Evolutionary conservation across 2,888 invertebrate species (phyloP).

Genomic region (Artemia sinica): DNA sequence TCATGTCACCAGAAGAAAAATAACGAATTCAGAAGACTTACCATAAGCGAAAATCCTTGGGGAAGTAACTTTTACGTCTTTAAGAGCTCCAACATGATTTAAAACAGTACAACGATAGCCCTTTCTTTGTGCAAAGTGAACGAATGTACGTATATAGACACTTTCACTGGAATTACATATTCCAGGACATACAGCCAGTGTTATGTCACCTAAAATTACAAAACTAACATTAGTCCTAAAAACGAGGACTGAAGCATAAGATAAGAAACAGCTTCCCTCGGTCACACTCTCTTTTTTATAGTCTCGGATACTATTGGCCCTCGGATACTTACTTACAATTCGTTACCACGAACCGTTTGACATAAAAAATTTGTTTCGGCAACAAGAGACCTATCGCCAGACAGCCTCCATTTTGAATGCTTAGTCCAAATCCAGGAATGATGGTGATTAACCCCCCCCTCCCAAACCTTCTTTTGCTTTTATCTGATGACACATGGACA

Average conservation of each 20-base stretch:
- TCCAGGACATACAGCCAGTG: constrained; percentile 72
- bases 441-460: too few relatives aligned
- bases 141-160: constrained; percentile 80
- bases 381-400: too few relatives aligned
- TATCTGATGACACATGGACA: too few relatives aligned
- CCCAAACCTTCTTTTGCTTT: too few relatives aligned
- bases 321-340: too few relatives aligned
- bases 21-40: constrained; percentile 33
- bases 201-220: constrained; percentile 52
- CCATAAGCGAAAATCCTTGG: constrained; percentile 82
- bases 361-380: too few relatives aligned
- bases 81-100: constrained; percentile 79
- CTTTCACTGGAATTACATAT: constrained; percentile 89
- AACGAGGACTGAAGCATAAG: background rate
- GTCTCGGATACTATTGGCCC: too few relatives aligned
- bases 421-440: too few relatives aligned
- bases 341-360: too few relatives aligned
- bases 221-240: constrained; percentile 24
- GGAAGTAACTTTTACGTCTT: constrained; percentile 66
- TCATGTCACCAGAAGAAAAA: too few relatives aligned
- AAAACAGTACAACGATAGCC: constrained; percentile 82
- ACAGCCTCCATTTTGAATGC: too few relatives aligned
- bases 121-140: constrained; percentile 73
- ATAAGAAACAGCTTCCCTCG: background rate
- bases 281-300: too few relatives aligned